A percentile compares a stretch with the other conserved stretches of the same genome.
phyloP scores from a whole-genome alignment of 2,888 invertebrate species.

The Acrocyrtus sp. region DNA sequence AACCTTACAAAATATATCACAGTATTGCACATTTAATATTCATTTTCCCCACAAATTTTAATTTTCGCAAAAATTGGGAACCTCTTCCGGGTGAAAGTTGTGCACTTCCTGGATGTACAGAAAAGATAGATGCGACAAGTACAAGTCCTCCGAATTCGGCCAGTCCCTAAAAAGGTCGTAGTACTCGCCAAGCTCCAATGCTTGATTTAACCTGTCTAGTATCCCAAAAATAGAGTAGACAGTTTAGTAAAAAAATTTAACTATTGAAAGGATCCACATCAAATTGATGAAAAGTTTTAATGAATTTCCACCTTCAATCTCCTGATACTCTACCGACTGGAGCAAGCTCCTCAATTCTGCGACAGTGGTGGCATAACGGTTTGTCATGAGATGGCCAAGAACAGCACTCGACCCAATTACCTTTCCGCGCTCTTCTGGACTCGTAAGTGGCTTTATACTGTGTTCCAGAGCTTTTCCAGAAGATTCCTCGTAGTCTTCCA shows the following conservation, averaged over 20 bases:
- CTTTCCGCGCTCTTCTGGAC: constrained; percentile 5
- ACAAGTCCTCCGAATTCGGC: constrained; percentile 11
- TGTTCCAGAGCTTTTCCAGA: background rate
- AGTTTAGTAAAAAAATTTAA: too few relatives aligned
- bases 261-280: too few relatives aligned
- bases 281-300: too few relatives aligned
- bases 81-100: background rate
- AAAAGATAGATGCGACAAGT: background rate
- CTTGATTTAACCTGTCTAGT: too few relatives aligned
- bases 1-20: background rate
- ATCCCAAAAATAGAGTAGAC: too few relatives aligned
- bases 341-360: background rate
- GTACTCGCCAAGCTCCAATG: too few relatives aligned
- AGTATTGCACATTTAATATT: background rate
- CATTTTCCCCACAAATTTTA: background rate
- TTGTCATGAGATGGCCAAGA: constrained; percentile 11
- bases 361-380: background rate
- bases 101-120: constrained; percentile 7
- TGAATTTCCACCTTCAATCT: constrained; percentile 1
- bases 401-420: constrained; percentile 10
- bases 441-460: too few relatives aligned
- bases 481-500: background rate
- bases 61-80: background rate
- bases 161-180: too few relatives aligned
- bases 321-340: background rate